Base-by-base conservation (phyloP, 2,888 invertebrate genomes). In the Tinea trinotella region DNA sequence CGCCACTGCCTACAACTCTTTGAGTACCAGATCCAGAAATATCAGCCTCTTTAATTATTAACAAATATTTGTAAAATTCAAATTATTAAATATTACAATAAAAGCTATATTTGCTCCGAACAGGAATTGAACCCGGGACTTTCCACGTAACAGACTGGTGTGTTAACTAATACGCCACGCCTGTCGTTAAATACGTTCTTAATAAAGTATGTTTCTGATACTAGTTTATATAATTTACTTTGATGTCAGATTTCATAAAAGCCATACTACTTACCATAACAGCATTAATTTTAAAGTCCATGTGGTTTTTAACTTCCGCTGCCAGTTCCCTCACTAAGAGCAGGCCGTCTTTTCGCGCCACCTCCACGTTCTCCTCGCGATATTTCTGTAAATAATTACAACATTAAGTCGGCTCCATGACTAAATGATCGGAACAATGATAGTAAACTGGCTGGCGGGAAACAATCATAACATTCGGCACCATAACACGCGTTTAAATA, bases 241-340 rank as follows among this genome's bases (percentile, higher is more conserved):
- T n/a, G n/a, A n/a, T 24, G 5, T 7, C 24, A 24, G 24, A 24
- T 24, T 24, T 24, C 24, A 24, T 24, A 24, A 24, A 24, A n/a
- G n/a, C n/a, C n/a, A 36, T 4, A 19, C 7, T 20, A 87, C 90
- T 91, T 79, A 96, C 96, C 93, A 94, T 93, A 55, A 96, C 95
- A 22, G 96, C 94, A 72, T 94, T 93, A 80, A 93, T 94, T 83
- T 96, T 95, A 81, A 95, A 94, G 73, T 95, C 95, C 92, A 96
- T 93, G 90, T 96, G 94, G 74, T 94, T 95, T 78, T 96, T 95
- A 54, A 97, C 95, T 80, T 97, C 96, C 0, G 91, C 90, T 9
- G 95, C 94, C 88, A 96, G 92, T 76, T 97, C 95, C 50, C 94
- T 89, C 56, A 96, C 92, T 62, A 97, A 87, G 58, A 95, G 88